A percentile compares a stretch with the other conserved stretches of the same genome.
Evolutionary conservation across 2,113 vertebrate species (phyloP).

Genomic region (Morone saxatilis): DNA sequence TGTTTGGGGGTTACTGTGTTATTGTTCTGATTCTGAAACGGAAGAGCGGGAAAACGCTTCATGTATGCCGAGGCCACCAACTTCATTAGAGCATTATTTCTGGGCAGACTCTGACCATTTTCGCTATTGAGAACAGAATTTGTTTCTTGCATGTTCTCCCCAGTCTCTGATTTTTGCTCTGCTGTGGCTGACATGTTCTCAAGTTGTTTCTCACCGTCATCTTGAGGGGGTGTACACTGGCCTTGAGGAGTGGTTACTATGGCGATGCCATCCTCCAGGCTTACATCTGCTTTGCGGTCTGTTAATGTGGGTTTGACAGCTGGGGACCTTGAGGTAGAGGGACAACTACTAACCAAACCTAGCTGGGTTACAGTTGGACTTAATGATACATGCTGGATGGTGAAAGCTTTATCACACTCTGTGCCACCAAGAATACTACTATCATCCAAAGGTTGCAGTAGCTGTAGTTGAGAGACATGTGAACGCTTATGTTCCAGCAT

Average conservation of each 20-base stretch:
- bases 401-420: conserved; percentile 5
- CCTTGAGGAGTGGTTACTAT: conserved; percentile 50
- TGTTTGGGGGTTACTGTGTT: conserved; percentile 64
- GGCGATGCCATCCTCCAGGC: conserved; percentile 43
- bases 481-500: conserved; percentile 79
- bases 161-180: conserved; percentile 29
- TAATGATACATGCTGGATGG: conserved; percentile 23
- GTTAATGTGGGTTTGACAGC: conserved; percentile 47
- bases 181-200: conserved; percentile 27
- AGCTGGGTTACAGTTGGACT: conserved; percentile 31
- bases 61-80: conserved; percentile 82
- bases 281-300: conserved; percentile 32
- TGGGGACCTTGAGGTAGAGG: conserved; percentile 63
- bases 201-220: conserved; percentile 36
- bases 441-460: conserved; percentile 34
- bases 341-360: conserved; percentile 32
- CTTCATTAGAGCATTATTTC: conserved; percentile 78
- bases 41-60: conserved; percentile 53
- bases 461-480: conserved; percentile 63
- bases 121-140: conserved; percentile 27
- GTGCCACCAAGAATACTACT: conserved; percentile 27
- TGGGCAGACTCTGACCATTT: conserved; percentile 26
- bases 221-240: conserved; percentile 22
- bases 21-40: conserved; percentile 25
- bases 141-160: conserved; percentile 29